Base-by-base conservation (phyloP, 2,888 invertebrate genomes). In the Ormyrus nitidulus region DNA sequence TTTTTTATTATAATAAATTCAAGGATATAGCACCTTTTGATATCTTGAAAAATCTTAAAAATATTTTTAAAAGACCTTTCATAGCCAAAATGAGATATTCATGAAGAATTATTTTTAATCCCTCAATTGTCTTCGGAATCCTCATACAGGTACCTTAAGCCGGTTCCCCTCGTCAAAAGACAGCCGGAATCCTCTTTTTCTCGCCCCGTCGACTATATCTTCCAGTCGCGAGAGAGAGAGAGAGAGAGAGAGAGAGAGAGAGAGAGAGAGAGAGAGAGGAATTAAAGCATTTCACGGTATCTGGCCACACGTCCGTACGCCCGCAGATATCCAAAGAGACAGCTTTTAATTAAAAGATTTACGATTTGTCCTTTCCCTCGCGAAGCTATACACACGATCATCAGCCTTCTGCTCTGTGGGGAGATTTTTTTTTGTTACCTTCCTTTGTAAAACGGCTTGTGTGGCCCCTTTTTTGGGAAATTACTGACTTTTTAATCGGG, bases 341-440 rank as follows among this genome's bases (percentile, higher is more conserved):
- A 81, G 82, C 84, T 85, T 85, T 86, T 85, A 86, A 86, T 87
- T 86, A 86, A 85, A 85, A 84, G 85, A 85, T 86, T 83, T 83
- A 84, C 80, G 83, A 83, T 83, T 85, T 81, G 74, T 64, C 58
- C 71, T 49, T 66, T 72, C 72, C 56, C 81, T 68, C n/a, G 34
- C 46, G 48, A 48, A 8, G 58, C 13, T 1, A 19, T 64, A 34
- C 34, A 34, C 34, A 61, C 11, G 54, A 51, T 34, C 68, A 7
- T 69, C 34, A 13, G 72, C 56, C 73, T 34, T 69, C 34, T 34
- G 34, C 34, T 34, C 34, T 34, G 34, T 34, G 34, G 34, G 2
- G 34, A 34, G 34, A 19, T 34, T 34, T 34, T 34, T 3, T 34
- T 34, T 19, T 19, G 19, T 19, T 19, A 19, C 19, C 19, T 19